Evolutionary conservation across 2,113 vertebrate genomes (phyloP).

Genomic region (Bubalus kerabau): DNA sequence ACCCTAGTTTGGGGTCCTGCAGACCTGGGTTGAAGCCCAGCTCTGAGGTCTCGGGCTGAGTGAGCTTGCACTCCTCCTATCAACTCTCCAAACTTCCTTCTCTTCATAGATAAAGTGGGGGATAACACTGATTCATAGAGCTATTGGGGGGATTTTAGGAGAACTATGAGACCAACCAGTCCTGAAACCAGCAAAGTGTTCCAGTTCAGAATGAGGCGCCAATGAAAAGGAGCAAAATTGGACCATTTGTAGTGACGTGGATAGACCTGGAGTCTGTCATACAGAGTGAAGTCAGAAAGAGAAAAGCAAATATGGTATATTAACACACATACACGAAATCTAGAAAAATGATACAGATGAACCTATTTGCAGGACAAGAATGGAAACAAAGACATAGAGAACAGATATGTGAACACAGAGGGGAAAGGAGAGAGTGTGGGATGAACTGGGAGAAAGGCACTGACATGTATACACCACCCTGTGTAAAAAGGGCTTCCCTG

Average conservation of each 20-base stretch:
- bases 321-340: neutral
- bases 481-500: neutral
- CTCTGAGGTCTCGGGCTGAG: neutral
- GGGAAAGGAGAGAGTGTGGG: neutral
- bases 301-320: neutral
- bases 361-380: neutral
- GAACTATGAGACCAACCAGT: neutral
- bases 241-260: neutral
- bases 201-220: neutral
- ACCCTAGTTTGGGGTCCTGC: neutral
- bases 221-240: neutral
- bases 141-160: neutral
- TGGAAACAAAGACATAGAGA: fast-evolving
- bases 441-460: neutral
- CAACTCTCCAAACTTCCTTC: neutral
- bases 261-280: neutral
- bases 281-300: neutral
- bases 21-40: neutral
- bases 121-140: neutral
- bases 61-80: neutral
- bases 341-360: neutral
- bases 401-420: neutral
- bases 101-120: neutral
- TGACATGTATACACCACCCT: neutral
- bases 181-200: neutral